Conservation (phyloP, 1,140 invertebrate genomes). For the Gonioctena quinquepunctata region DNA sequence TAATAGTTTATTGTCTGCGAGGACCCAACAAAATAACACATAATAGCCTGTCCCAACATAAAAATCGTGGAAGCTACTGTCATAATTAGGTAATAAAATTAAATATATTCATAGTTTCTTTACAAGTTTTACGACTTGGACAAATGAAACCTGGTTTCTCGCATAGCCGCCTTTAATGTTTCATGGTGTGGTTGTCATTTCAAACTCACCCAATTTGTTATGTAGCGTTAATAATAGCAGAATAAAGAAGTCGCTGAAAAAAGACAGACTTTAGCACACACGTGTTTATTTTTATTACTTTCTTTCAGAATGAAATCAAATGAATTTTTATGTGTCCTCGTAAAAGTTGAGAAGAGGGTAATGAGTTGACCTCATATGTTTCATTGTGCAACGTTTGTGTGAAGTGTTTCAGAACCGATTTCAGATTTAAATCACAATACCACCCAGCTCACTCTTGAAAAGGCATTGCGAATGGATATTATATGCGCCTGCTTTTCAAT, state of each 20-base stretch:
- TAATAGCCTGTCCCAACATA: constrained; percentile 20
- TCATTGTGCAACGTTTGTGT: neutral
- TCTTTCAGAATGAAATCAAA: constrained; percentile 16
- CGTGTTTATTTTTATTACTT: constrained; percentile 26
- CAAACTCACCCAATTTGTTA: constrained; percentile 22
- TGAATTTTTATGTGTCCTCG: constrained; percentile 10
- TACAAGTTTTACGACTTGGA: constrained; percentile 14
- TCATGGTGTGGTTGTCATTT: neutral
- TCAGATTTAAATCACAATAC: too few relatives aligned
- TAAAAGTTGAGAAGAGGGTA: constrained; percentile 10
- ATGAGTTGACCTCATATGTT: constrained; percentile 13
- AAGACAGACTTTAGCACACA: constrained; percentile 8
- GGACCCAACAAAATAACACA: constrained; percentile 20
- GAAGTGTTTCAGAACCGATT: neutral
- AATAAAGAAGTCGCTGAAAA: constrained; percentile 10
- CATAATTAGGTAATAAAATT: constrained; percentile 21
- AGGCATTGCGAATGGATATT: too few relatives aligned
- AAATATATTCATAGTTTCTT: constrained; percentile 26
- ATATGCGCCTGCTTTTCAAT: too few relatives aligned
- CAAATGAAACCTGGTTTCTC: constrained; percentile 22
- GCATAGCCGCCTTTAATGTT: constrained; percentile 15
- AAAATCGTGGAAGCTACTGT: constrained; percentile 23
- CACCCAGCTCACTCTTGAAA: too few relatives aligned
- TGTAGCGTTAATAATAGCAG: constrained; percentile 18
- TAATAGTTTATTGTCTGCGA: constrained; percentile 5